Conservation (phyloP, 1,140 invertebrate genomes). For the Rhagoletis pomonella region DNA sequence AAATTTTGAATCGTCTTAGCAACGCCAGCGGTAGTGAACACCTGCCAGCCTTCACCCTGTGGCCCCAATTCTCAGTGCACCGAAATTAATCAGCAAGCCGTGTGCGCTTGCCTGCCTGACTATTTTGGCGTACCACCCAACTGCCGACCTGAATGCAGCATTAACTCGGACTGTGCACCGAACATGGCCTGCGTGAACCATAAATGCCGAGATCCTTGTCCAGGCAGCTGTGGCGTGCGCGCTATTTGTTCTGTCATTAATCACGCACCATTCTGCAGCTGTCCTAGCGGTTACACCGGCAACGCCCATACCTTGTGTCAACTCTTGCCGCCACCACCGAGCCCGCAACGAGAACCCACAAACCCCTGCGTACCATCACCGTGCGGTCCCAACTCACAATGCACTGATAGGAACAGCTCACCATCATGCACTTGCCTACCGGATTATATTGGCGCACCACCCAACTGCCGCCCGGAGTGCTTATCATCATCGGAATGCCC, state of each 20-base stretch:
- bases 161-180: conserved; percentile 80
- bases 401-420: conserved; percentile 79
- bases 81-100: conserved; percentile 77
- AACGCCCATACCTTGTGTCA: conserved; percentile 82
- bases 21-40: conserved; percentile 68
- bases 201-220: conserved; percentile 81
- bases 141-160: conserved; percentile 80
- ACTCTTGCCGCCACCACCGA: conserved; percentile 59
- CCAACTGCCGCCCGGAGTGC: conserved; percentile 83
- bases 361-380: conserved; percentile 82
- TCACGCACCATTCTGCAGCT: conserved; percentile 88
- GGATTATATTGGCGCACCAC: conserved; percentile 85
- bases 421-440: conserved; percentile 86
- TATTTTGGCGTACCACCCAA: conserved; percentile 79
- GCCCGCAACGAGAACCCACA: conserved; percentile 64
- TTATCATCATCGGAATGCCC: conserved; percentile 80
- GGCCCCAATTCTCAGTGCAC: conserved; percentile 80
- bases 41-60: conserved; percentile 85
- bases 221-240: conserved; percentile 81
- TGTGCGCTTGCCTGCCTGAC: conserved; percentile 79
- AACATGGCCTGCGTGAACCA: conserved; percentile 82
- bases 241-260: conserved; percentile 87
- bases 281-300: conserved; percentile 84
- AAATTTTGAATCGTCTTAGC: conserved; percentile 78
- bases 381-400: conserved; percentile 85